Conservation (phyloP, 2,797 vertebrate genomes). For the Karalla daura region DNA sequence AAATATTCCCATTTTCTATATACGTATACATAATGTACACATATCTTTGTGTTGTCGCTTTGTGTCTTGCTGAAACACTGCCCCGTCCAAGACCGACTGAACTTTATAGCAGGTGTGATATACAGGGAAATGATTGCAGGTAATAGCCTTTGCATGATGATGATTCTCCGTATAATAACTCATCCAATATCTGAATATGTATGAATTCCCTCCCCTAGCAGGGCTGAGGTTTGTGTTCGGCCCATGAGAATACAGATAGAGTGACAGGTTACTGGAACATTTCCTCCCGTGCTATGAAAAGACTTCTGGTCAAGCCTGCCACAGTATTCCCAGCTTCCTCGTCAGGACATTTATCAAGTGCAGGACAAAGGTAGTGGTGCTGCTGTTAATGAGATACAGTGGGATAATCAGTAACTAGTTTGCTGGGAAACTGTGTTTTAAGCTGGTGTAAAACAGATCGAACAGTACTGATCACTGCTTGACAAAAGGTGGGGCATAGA, state of each 20-base stretch:
- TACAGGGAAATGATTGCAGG: neutral
- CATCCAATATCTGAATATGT: neutral
- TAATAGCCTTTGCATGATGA: neutral
- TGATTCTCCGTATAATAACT: neutral
- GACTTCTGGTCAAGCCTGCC: neutral
- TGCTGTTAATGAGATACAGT: slow-evolving; percentile 2
- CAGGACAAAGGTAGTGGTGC: neutral
- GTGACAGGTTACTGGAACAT: neutral
- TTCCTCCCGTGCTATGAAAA: neutral
- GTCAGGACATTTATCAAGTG: neutral
- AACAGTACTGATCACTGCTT: no score
- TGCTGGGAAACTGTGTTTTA: no score
- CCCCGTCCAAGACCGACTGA: neutral
- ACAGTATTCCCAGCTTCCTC: neutral
- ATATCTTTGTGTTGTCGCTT: neutral
- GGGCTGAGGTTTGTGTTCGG: neutral
- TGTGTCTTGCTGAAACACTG: neutral
- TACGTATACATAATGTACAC: no score
- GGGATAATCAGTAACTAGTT: neutral
- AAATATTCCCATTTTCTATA: neutral
- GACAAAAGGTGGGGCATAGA: no score
- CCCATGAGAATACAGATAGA: neutral
- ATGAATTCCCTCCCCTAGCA: neutral
- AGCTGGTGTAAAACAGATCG: no score
- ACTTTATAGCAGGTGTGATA: neutral